Percentiles rank a stretch among this genome's conserved stretches.
These are phyloP conservation scores for Mustela erminea DNA, from an alignment of 2,797 vertebrate species.

Conservation along the genomic window DNA sequence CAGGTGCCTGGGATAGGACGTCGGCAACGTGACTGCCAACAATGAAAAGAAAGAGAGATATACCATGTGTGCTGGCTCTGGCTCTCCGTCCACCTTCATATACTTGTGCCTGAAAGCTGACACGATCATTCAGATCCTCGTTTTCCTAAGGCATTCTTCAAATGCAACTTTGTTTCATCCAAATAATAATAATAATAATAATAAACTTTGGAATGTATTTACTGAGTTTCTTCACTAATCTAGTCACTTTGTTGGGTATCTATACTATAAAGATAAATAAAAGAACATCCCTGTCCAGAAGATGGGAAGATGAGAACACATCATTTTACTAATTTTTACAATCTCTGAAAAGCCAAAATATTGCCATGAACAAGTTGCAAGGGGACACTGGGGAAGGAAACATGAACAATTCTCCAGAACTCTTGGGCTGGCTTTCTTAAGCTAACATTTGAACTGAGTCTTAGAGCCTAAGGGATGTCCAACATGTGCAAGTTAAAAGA, in stretches of 20 bases:
- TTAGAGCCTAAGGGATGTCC: not conserved
- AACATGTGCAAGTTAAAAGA: not conserved
- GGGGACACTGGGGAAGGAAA: not conserved
- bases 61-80: rapidly evolving
- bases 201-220: not conserved
- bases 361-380: not conserved
- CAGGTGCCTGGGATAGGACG: not conserved
- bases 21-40: rapidly evolving
- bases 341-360: not conserved
- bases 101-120: not conserved
- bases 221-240: not conserved
- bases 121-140: not conserved
- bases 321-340: not conserved
- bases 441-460: not conserved
- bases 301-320: not conserved
- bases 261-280: not conserved
- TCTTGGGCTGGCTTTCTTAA: not conserved
- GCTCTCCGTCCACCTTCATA: not conserved
- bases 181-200: not conserved
- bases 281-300: not conserved
- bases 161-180: not conserved
- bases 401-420: not conserved
- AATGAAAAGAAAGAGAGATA: no score
- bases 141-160: not conserved
- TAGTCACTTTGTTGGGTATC: not conserved